Base-by-base conservation (phyloP, 2,888 invertebrate genomes). In the Plusia festucae region DNA sequence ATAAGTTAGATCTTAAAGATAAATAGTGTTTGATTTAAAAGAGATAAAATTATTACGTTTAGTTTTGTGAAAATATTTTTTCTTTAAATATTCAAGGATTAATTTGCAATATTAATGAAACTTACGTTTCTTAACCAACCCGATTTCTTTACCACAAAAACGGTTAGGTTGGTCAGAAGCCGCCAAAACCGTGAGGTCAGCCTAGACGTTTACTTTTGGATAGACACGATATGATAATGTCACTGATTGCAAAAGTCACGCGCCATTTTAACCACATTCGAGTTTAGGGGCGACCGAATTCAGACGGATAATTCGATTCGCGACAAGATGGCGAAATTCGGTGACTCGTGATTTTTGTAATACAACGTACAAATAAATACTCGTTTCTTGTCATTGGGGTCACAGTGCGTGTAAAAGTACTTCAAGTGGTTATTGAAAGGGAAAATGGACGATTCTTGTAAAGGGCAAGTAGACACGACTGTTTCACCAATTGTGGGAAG, bases 241-340 rank as follows among this genome's bases (percentile, higher is more conserved):
- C 89, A 88, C 87, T 84, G 81, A 88, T 94, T 94, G 87, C 93
- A 85, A 92, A 90, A 94, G 92, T 92, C 93, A 93, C 93, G 93
- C 90, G 83, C 84, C 82, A 84, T 62, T 86, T 82, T 85, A 91
- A 88, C 87, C 90, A 90, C 90, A 91, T 88, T 91, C 82, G 87
- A 78, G 79, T 77, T 79, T 84, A 88, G 89, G 87, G 91, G 88
- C 88, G 82, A 82, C 83, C 84, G 84, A 91, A 89, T 86, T 89
- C 83, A 83, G 82, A 72, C 82, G 81, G 83, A 85, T 88, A 89
- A 88, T 88, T 87, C 79, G 80, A 78, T 76, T 80, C 80, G 85
- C 83, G 79, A 82, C 87, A 24, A 20, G 71, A 75, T 90, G 88
- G 82, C 83, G 89, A 87, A 90, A 90, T 84, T 73, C 78, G 70